Conservation (phyloP, 2,113 vertebrate genomes). For the Alethe diademata region DNA sequence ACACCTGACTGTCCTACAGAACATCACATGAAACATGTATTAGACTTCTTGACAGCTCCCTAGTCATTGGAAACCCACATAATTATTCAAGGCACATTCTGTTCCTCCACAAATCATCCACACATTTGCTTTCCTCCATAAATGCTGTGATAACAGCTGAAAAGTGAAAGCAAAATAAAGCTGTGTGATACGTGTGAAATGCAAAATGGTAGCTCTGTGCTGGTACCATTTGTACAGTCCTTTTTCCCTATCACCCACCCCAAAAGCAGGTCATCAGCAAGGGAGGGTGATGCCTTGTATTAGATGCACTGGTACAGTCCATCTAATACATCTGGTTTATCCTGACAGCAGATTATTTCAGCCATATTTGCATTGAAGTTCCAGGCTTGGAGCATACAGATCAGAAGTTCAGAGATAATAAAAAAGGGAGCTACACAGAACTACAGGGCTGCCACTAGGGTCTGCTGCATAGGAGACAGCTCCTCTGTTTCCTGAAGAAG, state of each 20-base stretch:
- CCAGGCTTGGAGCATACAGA: background rate
- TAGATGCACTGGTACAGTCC: background rate
- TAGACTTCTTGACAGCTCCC: background rate
- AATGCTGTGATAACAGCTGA: constrained; percentile 60
- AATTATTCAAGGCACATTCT: constrained; percentile 24
- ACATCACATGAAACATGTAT: background rate
- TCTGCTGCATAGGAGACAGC: background rate
- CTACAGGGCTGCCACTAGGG: background rate
- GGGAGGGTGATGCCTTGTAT: background rate
- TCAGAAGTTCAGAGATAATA: background rate
- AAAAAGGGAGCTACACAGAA: background rate
- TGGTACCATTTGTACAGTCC: background rate
- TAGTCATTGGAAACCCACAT: background rate
- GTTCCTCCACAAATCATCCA: constrained; percentile 54
- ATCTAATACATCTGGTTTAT: background rate
- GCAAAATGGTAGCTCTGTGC: constrained; percentile 12
- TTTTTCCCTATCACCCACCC: background rate
- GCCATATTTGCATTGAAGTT: background rate
- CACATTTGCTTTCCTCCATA: constrained; percentile 46
- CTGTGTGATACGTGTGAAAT: constrained; percentile 18
- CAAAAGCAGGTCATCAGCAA: background rate
- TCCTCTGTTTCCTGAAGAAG: background rate
- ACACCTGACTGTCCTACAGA: background rate
- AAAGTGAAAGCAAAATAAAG: constrained; percentile 63
- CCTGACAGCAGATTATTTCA: background rate